Base-by-base conservation (phyloP, 1,140 invertebrate species). In the Physella acuta region DNA sequence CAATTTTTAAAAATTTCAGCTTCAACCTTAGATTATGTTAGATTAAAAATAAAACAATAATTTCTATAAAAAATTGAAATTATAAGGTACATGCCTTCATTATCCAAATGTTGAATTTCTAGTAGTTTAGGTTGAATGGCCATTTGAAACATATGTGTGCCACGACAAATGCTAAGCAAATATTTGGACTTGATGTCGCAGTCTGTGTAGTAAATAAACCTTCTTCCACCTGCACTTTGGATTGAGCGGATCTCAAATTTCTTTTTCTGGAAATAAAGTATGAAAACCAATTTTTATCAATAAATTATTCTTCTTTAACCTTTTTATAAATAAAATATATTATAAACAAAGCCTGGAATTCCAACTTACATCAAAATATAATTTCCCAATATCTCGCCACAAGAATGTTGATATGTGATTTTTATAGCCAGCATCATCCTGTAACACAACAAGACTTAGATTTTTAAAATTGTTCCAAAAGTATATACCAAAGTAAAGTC, bases 101-200 rank as follows among this genome's bases (percentile, higher is more conserved):
- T 90, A 76, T 93, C 91, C 68, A 90, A 88, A 74, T 89, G 88
- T 34, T 90, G 88, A 65, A 92, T 89, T 80, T 95, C 93, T 76
- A 88, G 91, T 33, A 94, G 86, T 76, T 92, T 89, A 24, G 92
- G 90, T 64, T 94, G 91, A 78, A 95, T 90, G 79, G 93, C 92
- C 92, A 97, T 93, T 76, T 92, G 93, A 86, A 97, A 97, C 83
- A 95, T 93, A 87, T 97, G 95, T 8, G 94, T 95, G 73, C 93
- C 91, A 76, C 92, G 90, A 85, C 94, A 97, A 26, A 97, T 87
- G 20, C 91, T 89, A 69, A 97, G 88, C 71, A 97, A 86, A 76
- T 95, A 90, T 86, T 95, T 92, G 79, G 94, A 94, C 82, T 95
- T 94, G 77, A 94, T 93, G 85, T 97, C 94, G 79, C 90, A 93